Conservation (phyloP, 2,888 invertebrate species). For the Epistrophe grossulariae region DNA sequence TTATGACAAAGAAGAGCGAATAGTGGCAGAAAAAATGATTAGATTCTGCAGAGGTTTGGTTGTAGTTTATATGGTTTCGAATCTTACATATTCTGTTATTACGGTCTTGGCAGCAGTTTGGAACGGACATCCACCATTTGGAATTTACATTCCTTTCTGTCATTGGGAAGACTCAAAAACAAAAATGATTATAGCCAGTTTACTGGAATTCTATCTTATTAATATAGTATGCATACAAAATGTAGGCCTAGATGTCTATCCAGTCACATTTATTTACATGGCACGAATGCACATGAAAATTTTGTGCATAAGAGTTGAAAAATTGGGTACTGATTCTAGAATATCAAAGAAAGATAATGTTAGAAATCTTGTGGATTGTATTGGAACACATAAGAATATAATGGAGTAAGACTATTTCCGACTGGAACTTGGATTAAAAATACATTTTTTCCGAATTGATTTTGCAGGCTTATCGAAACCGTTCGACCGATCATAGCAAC, state of each 20-base stretch:
- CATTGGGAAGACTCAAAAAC: constrained; percentile 53
- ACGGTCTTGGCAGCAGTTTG: constrained; percentile 30
- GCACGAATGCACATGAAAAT: constrained; percentile 63
- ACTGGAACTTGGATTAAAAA: background rate
- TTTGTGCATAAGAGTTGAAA: constrained; percentile 50
- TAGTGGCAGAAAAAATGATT: constrained; percentile 45
- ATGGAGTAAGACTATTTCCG: constrained; percentile 27
- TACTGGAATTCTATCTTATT: constrained; percentile 47
- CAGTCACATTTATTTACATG: constrained; percentile 49
- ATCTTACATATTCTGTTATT: constrained; percentile 33
- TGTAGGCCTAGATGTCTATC: constrained; percentile 49
- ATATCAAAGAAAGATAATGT: constrained; percentile 46
- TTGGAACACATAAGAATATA: constrained; percentile 46
- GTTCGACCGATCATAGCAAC: constrained; percentile 76
- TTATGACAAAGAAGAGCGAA: constrained; percentile 27
- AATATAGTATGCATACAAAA: constrained; percentile 47
- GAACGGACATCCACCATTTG: constrained; percentile 51
- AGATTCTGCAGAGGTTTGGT: constrained; percentile 27
- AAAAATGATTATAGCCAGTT: constrained; percentile 44
- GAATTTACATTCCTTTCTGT: constrained; percentile 54
- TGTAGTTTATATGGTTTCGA: constrained; percentile 25
- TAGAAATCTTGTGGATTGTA: constrained; percentile 32
- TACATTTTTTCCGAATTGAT: background rate
- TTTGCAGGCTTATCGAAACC: constrained; percentile 58
- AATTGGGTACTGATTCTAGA: constrained; percentile 39